Conservation (phyloP, 2,113 vertebrate species). For the Centrocercus urophasianus region DNA sequence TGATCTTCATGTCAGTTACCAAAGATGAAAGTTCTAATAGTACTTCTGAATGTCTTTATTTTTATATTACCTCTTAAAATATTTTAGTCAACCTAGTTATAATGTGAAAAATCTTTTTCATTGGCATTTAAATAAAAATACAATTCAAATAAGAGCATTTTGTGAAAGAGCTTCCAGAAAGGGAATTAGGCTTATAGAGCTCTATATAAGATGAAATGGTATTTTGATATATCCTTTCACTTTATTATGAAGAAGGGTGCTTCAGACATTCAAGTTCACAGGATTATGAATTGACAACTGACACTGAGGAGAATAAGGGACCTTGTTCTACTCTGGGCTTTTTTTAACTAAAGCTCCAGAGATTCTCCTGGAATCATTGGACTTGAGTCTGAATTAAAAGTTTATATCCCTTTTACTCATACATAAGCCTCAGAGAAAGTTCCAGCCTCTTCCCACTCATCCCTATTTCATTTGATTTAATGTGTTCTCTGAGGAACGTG, state of each 20-base stretch:
- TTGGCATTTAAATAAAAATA: background rate
- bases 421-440: background rate
- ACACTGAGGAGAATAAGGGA: background rate
- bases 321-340: background rate
- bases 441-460: background rate
- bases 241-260: background rate
- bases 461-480: background rate
- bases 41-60: background rate
- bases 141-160: background rate
- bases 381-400: background rate
- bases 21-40: background rate
- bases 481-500: background rate
- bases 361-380: background rate
- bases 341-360: background rate
- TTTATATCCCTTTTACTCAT: background rate
- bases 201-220: background rate
- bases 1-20: background rate
- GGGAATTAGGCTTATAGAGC: background rate
- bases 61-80: background rate
- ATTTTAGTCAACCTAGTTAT: background rate
- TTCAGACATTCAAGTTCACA: background rate
- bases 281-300: background rate
- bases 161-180: background rate
- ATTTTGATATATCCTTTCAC: background rate
- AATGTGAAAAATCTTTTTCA: background rate